Evolutionary conservation across 2,888 invertebrate species (phyloP), one percentile per base, ranked within the genome.

Genomic region (Spisula subtruncata): DNA sequence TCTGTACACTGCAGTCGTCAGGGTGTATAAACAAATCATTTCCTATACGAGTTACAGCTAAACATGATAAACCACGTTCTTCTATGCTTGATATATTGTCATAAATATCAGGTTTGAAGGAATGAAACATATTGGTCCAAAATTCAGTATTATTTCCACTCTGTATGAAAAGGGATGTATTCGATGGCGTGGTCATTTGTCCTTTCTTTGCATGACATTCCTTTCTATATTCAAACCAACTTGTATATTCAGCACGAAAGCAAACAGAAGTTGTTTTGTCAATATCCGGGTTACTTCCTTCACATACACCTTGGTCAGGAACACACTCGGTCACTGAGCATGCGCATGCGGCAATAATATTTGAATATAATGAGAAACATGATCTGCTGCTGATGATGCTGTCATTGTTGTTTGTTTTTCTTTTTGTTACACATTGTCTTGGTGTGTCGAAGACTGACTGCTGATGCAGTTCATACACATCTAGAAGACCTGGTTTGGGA

Each of bases 21-120:
- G 83, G 83, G n/a, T 83, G 12, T 41, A 83, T n/a, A 18, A 66
- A 35, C n/a, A 66, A 5, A 46, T 25, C 54, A 71, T 83, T 46
- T n/a, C 54, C 56, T 1, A 83, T 46, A n/a, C 54, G 41, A 6
- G 25, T 83, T 20, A 83, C 25, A 35, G 83, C 29, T 71, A 71
- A 48, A 46, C 83, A 83, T 10, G 46, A 16, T 14, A 6, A 41
- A 8, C 41, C 5, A 20, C n/a, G 20, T 20, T 66, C 6, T 66
- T 25, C 60, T 10, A 10, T 5, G 8, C 20, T n/a, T 8, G 41
- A 48, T n/a, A n/a, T 46, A 81, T 12, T 32, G 35, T 79, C 81
- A 18, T 20, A 10, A 81, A 1, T 48, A n/a, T 12, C 46, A 16
- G 35, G 81, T n/a, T 46, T 46, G 25, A 81, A 29, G 0, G 46